phyloP scores from a whole-genome alignment of 2,797 vertebrate genomes.

The Otolemur crassicaudatus region DNA sequence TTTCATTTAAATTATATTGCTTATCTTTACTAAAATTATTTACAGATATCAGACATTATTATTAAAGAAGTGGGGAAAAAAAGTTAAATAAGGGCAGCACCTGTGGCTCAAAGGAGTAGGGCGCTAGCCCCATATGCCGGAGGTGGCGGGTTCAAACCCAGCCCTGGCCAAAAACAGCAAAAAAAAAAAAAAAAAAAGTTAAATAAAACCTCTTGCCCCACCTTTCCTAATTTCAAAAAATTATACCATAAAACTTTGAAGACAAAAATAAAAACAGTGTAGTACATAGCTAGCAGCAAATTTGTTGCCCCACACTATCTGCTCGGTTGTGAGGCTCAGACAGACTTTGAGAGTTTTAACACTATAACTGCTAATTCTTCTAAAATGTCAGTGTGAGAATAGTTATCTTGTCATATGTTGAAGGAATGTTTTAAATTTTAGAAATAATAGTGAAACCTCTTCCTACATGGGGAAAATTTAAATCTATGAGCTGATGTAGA shows the following conservation, averaged over 20 bases:
- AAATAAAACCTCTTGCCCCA: background rate
- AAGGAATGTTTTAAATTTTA: slow-evolving; percentile 21
- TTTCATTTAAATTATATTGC: background rate
- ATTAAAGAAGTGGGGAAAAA: background rate
- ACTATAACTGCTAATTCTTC: background rate
- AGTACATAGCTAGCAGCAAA: too few species aligned
- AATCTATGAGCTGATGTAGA: background rate
- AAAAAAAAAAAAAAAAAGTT: background rate
- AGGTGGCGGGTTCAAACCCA: too few species aligned
- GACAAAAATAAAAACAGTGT: background rate
- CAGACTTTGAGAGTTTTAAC: background rate
- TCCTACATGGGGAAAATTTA: background rate
- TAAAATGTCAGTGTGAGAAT: background rate
- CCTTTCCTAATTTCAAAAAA: background rate
- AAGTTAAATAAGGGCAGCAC: background rate
- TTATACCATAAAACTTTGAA: background rate
- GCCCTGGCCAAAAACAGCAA: too few species aligned
- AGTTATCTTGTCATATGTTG: background rate
- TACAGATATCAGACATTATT: background rate
- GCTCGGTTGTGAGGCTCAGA: background rate
- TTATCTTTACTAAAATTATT: slow-evolving; percentile 25
- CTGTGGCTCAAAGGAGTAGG: too few species aligned
- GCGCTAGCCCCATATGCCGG: too few species aligned
- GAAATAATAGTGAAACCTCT: slow-evolving; percentile 35
- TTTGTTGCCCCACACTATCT: background rate